Conservation (phyloP, 1,140 invertebrate genomes). For the Rhizoglyphus robini region DNA sequence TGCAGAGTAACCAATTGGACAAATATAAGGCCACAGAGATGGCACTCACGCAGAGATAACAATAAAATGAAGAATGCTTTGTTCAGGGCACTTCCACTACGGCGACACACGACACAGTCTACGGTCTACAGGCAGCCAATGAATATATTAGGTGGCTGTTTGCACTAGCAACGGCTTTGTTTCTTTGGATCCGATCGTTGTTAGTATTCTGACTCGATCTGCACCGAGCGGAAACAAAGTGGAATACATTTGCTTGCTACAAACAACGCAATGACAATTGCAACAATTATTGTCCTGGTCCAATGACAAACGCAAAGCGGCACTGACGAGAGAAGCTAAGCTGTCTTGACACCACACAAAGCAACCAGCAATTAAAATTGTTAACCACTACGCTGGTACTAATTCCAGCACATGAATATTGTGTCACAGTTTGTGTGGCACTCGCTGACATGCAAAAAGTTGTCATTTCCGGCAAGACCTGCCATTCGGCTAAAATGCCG, state of each 20-base stretch:
- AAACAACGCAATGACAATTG: neutral
- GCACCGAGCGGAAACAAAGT: neutral
- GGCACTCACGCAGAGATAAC: neutral
- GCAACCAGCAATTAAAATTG: neutral
- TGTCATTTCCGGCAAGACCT: too few species aligned
- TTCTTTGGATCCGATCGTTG: neutral
- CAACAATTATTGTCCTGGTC: too few species aligned
- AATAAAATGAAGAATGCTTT: neutral
- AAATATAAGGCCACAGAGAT: constrained; percentile 1
- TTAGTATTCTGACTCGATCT: neutral
- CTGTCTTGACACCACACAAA: neutral
- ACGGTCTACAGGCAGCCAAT: neutral
- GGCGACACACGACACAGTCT: too few species aligned
- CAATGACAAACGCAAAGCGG: too few species aligned
- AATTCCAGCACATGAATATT: too few species aligned
- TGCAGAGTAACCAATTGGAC: constrained; percentile 11
- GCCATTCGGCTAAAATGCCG: too few species aligned
- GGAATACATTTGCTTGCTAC: neutral
- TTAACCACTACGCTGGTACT: too few species aligned
- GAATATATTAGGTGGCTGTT: neutral
- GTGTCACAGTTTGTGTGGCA: too few species aligned
- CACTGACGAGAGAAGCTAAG: too few species aligned
- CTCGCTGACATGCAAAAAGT: too few species aligned
- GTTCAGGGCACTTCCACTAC: too few species aligned
- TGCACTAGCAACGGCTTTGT: neutral